Base-by-base conservation (phyloP, 2,888 invertebrate genomes). In the Atethmia centrago region DNA sequence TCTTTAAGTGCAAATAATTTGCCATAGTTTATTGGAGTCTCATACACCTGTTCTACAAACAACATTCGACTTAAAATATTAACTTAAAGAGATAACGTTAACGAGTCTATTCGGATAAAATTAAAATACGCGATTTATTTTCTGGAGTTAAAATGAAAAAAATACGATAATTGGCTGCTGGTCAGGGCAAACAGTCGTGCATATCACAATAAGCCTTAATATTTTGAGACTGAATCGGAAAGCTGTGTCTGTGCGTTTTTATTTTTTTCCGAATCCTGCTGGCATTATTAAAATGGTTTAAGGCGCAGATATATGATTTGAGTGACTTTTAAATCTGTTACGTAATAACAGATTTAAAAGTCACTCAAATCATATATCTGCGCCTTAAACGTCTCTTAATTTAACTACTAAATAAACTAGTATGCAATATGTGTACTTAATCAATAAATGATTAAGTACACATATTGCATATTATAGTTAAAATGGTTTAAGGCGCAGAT, bases 41-140 rank as follows among this genome's bases (percentile, higher is more conserved):
- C 8, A 64, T 68, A 68, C 64, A 61, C 58, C 36, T 64, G 82
- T 76, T 64, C n/a, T 28, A 68, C 64, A 47, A 66, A 53, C 19
- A 61, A 51, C 64, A 61, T 81, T 68, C 21, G n/a, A 53, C 16
- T 58, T 61, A 47, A 71, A 77, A 61, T 65, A 65, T 61, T 42
- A 40, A 51, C 55, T 53, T 45, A 12, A 45, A 58, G 51, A 47
- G 31, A 42, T 64, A n/a, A 64, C 47, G 16, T 56, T 31, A 71
- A 71, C 63, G 45, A 78, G 64, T 71, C 63, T 61, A 71, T 82
- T 68, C 25, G 49, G 42, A 71, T 82, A 67, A 77, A 61, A 61
- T 77, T 66, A 55, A 82, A 63, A 71, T 64, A 63, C 2, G n/a
- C 25, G 16, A 42, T 56, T 56, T 42, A 47, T 82, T 82, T 55